Percentiles rank a stretch among this genome's conserved stretches.
These are phyloP conservation scores for Orthonychiurus folsomi DNA, from an alignment of 2,888 invertebrate genomes.

Conservation along the genomic window DNA sequence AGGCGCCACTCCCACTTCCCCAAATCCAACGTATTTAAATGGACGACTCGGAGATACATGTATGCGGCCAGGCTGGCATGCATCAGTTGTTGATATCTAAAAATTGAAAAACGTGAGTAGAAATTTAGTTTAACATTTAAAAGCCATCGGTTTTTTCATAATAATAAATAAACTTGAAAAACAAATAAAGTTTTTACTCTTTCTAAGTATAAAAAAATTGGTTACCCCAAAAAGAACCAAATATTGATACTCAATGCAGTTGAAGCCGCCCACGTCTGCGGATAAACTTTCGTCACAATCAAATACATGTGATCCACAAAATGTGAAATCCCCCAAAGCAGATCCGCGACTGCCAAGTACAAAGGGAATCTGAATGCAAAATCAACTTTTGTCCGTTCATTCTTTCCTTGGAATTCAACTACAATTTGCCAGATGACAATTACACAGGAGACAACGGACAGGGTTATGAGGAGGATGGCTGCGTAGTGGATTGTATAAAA, in stretches of 20 bases:
- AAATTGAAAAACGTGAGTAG: no score
- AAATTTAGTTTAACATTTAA: no score
- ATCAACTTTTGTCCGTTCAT: slow-evolving; percentile 11
- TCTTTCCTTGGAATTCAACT: neutral
- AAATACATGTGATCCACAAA: slow-evolving; percentile 20
- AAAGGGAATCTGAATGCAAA: slow-evolving; percentile 21
- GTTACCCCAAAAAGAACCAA: slow-evolving; percentile 23
- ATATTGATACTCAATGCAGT: slow-evolving; percentile 15
- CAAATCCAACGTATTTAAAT: slow-evolving; percentile 6
- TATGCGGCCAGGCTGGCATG: slow-evolving; percentile 17
- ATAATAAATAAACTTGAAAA: no score
- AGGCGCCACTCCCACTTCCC: slow-evolving; percentile 22
- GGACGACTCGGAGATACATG: slow-evolving; percentile 19
- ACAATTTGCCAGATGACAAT: neutral
- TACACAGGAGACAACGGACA: slow-evolving; percentile 6
- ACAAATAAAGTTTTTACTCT: no score
- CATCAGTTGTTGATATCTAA: slow-evolving; percentile 25
- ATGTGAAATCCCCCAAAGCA: slow-evolving; percentile 21
- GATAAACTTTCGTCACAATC: slow-evolving; percentile 7
- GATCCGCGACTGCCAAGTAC: slow-evolving; percentile 20
- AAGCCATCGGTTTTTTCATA: no score
- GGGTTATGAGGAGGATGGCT: slow-evolving; percentile 13
- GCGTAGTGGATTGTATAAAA: slow-evolving; percentile 20
- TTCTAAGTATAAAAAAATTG: neutral
- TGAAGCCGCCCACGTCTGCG: neutral